Base-by-base conservation (phyloP, 2,888 invertebrate species). In the Plemyria rubiginata region DNA sequence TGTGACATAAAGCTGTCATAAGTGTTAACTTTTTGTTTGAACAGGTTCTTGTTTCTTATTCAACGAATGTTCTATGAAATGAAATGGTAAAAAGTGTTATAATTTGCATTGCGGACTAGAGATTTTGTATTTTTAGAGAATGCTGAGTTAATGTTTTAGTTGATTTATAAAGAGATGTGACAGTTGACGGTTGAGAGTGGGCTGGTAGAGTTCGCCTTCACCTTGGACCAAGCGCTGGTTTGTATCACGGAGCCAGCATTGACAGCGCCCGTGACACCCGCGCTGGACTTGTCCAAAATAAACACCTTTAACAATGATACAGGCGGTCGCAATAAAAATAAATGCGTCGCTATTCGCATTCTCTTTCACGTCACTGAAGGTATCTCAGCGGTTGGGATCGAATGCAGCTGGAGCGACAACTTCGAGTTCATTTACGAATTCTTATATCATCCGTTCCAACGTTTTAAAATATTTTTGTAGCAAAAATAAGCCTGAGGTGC, bases 241-340 rank as follows among this genome's bases (percentile, higher is more conserved):
- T 82, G 81, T 86, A 84, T 89, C 90, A 87, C 75, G 72, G 73
- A 77, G 80, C 77, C 78, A 78, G 79, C 84, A 86, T 82, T 82
- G 87, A 85, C 87, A 82, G 76, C 84, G 87, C 80, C 90, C 88
- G 81, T 89, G 90, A 91, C 90, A 88, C 81, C 80, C 73, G 73
- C 74, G 66, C 67, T 79, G 76, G 80, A 74, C 75, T 79, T 78
- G 73, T 85, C 85, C 85, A 87, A 88, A 86, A 88, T 88, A 88
- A 88, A 88, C 86, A 86, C 76, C 74, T 81, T 74, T 72, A 82
- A 85, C 86, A 86, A 86, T 86, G 85, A 86, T 83, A 84, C 82
- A 73, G 73, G 66, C 71, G 70, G 75, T 69, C 74, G 78, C 78
- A 80, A 82, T 82, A 85, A 85, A 85, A 83, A 81, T 84, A 85